phyloP scores from a whole-genome alignment of 2,888 invertebrate species.

The Latrodectus hesperus region DNA sequence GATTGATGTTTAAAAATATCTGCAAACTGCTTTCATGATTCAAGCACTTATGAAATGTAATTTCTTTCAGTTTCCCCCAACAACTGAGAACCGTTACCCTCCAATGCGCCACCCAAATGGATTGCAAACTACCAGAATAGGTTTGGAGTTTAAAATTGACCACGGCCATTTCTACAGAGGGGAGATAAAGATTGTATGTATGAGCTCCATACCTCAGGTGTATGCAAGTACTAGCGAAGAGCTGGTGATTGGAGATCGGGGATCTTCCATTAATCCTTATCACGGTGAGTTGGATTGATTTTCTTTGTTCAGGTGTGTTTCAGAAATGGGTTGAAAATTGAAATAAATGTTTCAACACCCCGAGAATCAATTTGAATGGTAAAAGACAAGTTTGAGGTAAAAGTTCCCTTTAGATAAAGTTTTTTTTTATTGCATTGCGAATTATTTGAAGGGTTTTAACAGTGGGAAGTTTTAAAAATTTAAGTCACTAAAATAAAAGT shows the following conservation, averaged over 20 bases:
- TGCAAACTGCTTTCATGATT: too few relatives aligned
- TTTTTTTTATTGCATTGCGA: too few relatives aligned
- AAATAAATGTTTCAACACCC: slow-evolving; percentile 43
- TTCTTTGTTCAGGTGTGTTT: slow-evolving; percentile 18
- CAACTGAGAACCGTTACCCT: slow-evolving; percentile 52
- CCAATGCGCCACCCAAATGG: slow-evolving; percentile 56
- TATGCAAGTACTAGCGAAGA: slow-evolving; percentile 68
- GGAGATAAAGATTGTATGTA: slow-evolving; percentile 61
- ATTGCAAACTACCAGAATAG: slow-evolving; percentile 54
- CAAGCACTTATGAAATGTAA: background rate
- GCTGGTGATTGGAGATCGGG: slow-evolving; percentile 67
- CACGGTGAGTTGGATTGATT: slow-evolving; percentile 60
- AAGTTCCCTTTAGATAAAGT: too few relatives aligned
- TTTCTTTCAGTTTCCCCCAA: slow-evolving; percentile 41
- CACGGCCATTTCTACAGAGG: slow-evolving; percentile 53
- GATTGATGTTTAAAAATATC: too few relatives aligned
- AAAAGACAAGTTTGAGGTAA: background rate
- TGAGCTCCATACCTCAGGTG: slow-evolving; percentile 67
- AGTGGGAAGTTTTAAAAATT: too few relatives aligned
- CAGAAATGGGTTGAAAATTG: slow-evolving; percentile 18
- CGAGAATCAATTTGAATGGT: slow-evolving; percentile 16
- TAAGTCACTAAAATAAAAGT: too few relatives aligned
- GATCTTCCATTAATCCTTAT: slow-evolving; percentile 62
- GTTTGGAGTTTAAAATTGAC: slow-evolving; percentile 59
- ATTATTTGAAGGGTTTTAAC: too few relatives aligned